Conservation (phyloP, 2,113 vertebrate genomes). For the Gorsachius goisagi region DNA sequence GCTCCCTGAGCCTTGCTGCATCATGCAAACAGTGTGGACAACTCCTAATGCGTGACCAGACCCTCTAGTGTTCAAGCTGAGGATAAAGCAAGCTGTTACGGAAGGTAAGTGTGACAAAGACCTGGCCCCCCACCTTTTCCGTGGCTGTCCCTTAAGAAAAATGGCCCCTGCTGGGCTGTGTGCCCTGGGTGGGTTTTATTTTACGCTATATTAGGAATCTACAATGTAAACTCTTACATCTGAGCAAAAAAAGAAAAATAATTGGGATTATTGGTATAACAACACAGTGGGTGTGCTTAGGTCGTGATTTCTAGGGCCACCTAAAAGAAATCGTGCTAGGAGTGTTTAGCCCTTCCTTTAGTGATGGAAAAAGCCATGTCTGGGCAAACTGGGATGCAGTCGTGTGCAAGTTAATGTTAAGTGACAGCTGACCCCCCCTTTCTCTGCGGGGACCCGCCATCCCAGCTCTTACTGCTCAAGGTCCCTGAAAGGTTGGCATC, state of each 20-base stretch:
- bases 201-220: background rate
- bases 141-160: background rate
- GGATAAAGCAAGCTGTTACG: too few relatives aligned
- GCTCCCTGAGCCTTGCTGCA: accelerated
- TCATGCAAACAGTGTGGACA: accelerated
- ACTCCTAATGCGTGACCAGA: accelerated
- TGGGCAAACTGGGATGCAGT: too few relatives aligned
- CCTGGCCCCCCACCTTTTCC: too few relatives aligned
- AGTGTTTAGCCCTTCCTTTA: background rate
- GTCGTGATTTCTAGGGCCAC: background rate
- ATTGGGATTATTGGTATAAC: background rate
- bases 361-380: background rate
- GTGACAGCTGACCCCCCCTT: background rate
- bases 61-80: background rate
- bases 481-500: background rate
- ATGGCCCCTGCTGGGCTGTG: background rate
- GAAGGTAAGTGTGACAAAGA: background rate
- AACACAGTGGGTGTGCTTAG: too few relatives aligned
- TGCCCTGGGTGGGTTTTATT: accelerated
- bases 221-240: background rate
- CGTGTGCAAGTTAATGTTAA: too few relatives aligned
- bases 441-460: too few relatives aligned
- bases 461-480: background rate
- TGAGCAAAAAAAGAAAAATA: background rate
- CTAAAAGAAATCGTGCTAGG: background rate